A percentile compares a stretch with the other conserved stretches of the same genome.
Conservation (phyloP, 2,797 vertebrate species). For the Salmo trutta region DNA sequence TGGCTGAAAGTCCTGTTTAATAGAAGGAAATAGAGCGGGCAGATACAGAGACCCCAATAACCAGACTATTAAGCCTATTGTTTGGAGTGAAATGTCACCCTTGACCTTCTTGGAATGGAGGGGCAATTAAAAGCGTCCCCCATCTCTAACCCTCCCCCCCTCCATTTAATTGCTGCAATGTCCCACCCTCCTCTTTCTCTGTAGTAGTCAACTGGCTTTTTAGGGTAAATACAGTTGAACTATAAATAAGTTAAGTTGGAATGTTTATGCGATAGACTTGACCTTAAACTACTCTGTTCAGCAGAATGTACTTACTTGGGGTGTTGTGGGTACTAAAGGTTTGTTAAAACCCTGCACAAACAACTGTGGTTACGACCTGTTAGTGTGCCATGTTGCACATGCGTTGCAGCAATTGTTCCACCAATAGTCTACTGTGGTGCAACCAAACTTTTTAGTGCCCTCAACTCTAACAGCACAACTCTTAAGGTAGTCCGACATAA, state of each 20-base stretch:
- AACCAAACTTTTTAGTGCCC: no score
- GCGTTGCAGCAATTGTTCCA: no score
- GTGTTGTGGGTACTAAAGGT: no score
- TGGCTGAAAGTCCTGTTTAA: neutral
- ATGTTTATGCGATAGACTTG: no score
- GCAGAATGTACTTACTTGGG: no score
- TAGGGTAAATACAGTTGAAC: no score
- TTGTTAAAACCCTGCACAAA: neutral
- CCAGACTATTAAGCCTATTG: slow-evolving; percentile 9
- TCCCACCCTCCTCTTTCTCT: neutral
- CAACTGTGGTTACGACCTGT: neutral
- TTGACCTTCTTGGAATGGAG: slow-evolving; percentile 26
- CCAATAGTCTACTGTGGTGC: no score
- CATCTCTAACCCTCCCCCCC: neutral
- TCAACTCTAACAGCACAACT: no score
- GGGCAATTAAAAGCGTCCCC: slow-evolving; percentile 17
- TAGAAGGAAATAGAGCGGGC: neutral
- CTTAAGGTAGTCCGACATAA: no score
- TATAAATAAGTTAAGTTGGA: no score
- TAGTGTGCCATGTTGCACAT: neutral
- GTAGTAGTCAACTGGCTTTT: neutral
- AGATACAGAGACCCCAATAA: slow-evolving; percentile 3
- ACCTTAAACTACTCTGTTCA: no score
- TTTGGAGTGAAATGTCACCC: slow-evolving; percentile 13
- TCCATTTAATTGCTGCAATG: slow-evolving; percentile 1